A percentile compares a stretch with the other conserved stretches of the same genome.
Conservation (phyloP, 2,888 invertebrate genomes). For the Melipona bicolor region DNA sequence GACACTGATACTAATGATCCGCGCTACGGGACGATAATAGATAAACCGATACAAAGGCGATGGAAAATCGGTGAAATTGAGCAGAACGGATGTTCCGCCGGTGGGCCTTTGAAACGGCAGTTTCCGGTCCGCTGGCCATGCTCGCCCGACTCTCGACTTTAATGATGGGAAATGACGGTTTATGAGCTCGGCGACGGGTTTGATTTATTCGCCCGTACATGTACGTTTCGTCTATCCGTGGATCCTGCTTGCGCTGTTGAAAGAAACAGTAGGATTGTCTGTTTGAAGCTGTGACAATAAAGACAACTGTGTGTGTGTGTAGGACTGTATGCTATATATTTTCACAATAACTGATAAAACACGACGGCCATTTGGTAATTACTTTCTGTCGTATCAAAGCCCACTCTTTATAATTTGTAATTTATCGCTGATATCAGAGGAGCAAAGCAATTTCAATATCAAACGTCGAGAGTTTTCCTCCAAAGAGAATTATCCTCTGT, state of each 20-base stretch:
- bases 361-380: background rate
- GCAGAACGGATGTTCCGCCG: slow-evolving; percentile 76
- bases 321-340: background rate
- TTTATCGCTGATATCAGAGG: background rate
- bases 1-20: slow-evolving; percentile 82
- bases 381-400: background rate
- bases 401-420: background rate
- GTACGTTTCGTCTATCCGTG: slow-evolving; percentile 28
- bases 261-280: slow-evolving; percentile 52
- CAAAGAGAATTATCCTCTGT: no score
- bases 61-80: slow-evolving; percentile 83
- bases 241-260: background rate
- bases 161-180: slow-evolving; percentile 79
- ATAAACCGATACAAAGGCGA: slow-evolving; percentile 79
- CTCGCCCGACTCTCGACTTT: slow-evolving; percentile 69
- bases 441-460: background rate
- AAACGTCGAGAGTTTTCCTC: background rate
- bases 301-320: background rate
- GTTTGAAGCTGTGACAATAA: background rate
- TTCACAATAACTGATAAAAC: background rate
- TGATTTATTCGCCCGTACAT: slow-evolving; percentile 70
- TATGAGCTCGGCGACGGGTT: slow-evolving; percentile 73
- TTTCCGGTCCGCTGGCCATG: slow-evolving; percentile 77
- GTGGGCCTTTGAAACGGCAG: slow-evolving; percentile 75
- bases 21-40: slow-evolving; percentile 71